Base-by-base conservation (phyloP, 2,797 vertebrate genomes). In the Hippocampus kuda region DNA sequence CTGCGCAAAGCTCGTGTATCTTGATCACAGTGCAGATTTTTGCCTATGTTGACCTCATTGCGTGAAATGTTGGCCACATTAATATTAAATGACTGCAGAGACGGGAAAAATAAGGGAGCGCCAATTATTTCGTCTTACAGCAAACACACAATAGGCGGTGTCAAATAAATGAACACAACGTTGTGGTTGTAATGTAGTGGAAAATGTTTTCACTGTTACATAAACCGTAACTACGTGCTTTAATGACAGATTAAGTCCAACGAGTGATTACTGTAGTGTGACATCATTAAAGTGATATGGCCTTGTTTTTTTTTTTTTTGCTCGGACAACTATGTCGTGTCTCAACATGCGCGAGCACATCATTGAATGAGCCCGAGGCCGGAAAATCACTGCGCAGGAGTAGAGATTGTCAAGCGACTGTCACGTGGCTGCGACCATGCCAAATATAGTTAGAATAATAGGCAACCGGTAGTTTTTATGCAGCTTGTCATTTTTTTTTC, bases 261-360 rank as follows among this genome's bases (percentile, higher is more conserved):
- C 30, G 7, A 16, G 3, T 38, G 16, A 34, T 46, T 24, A 65
- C 42, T 46, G 22, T 24, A 15, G 22, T 24, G 42, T 46, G 13
- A 48, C 2, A 12, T 44, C 59, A 62, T 46, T 65, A 24, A 41
- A 56, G 54, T 27, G 26, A 65, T 57, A n/a, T 63, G 27, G 4
- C 10, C 6, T 44, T 57, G 53, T 27, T 30, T 30, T 30, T 30
- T 30, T 30, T 27, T 53, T 53, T 65, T 42, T 30, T 62, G 61
- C 59, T 65, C 1, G 6, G 49, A 77, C 68, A 76, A 72, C 73
- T 76, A 72, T 68, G 68, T 53, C 49, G 54, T 66, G 66, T 67
- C 69, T 64, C n/a, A 57, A 79, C 77, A 65, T 62, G 81, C 62
- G 5, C 59, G 20, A 3, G 27, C 30, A 69, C 44, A 69, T 63